These are phyloP conservation scores for Phrynocephalus vlangalii DNA, from an alignment of 2,797 vertebrate species.

Conservation along the genomic window DNA sequence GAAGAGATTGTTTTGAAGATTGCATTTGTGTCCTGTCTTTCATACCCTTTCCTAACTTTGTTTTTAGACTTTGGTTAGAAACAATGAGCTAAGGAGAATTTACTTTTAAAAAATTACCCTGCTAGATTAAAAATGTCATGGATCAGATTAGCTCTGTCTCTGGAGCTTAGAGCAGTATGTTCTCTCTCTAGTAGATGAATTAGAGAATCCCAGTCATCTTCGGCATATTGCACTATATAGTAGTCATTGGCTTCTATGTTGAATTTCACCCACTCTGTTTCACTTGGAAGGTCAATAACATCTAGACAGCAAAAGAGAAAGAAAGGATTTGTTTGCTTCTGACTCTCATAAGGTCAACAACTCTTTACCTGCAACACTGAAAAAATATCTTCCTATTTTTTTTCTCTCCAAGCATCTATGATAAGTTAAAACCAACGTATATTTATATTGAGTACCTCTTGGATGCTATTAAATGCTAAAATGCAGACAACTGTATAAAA, in stretches of 20 bases:
- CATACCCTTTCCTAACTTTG: background rate
- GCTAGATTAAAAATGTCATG: constrained; percentile 92
- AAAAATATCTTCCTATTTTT: background rate
- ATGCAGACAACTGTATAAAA: background rate
- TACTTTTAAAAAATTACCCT: constrained; percentile 77
- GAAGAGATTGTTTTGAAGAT: background rate
- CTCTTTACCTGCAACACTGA: background rate
- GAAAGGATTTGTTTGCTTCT: background rate
- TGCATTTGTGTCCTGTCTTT: background rate
- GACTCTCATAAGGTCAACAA: background rate
- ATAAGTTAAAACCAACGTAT: background rate
- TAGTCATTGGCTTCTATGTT: constrained; percentile 90
- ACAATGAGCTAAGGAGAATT: background rate
- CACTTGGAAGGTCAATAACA: constrained; percentile 81
- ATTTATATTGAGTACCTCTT: background rate
- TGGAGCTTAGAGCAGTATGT: constrained; percentile 79
- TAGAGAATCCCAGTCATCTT: constrained; percentile 83
- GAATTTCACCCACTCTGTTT: constrained; percentile 91
- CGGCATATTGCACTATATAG: constrained; percentile 90
- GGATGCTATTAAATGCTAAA: background rate
- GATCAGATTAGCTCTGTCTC: constrained; percentile 91
- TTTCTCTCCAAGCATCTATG: background rate
- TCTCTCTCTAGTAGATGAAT: constrained; percentile 79
- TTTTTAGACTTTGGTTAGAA: background rate
- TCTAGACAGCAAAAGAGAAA: constrained; percentile 73